phyloP scores from a whole-genome alignment of 2,888 invertebrate species.

The Ormyrus nitidulus region DNA sequence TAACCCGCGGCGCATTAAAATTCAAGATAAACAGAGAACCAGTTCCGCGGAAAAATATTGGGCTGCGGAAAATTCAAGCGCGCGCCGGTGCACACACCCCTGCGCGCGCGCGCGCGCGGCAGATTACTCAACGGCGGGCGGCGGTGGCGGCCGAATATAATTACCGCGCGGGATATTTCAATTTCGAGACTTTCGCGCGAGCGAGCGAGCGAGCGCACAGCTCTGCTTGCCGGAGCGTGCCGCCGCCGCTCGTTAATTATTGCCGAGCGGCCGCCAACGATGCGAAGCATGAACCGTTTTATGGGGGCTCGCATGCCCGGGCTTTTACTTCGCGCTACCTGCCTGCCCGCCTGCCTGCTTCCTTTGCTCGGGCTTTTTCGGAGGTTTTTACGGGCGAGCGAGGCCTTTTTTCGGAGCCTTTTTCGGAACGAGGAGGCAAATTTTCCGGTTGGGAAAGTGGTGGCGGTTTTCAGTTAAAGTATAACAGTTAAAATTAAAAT shows the following conservation, averaged over 20 bases:
- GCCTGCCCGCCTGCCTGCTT: neutral
- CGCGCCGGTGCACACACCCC: no score
- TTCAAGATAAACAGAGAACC: constrained; percentile 37
- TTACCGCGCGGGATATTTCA: neutral
- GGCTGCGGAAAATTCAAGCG: neutral
- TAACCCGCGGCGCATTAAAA: constrained; percentile 16
- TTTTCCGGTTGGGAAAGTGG: no score
- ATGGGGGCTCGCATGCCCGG: neutral
- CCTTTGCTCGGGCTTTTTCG: neutral
- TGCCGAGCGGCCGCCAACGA: neutral
- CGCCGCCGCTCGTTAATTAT: constrained; percentile 45
- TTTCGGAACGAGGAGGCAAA: no score
- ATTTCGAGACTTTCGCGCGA: constrained; percentile 6
- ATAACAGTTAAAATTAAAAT: no score
- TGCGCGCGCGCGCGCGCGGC: neutral
- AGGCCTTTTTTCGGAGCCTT: no score
- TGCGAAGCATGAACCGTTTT: constrained; percentile 39
- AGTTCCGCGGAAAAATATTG: neutral
- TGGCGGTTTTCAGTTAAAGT: no score
- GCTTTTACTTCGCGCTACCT: neutral
- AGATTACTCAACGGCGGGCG: constrained; percentile 24
- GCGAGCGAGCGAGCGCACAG: constrained; percentile 25
- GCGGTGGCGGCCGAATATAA: no score
- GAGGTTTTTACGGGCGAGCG: no score
- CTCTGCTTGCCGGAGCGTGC: neutral